Evolutionary conservation across 2,797 vertebrate species (phyloP), one percentile per base, ranked within the genome.

Genomic region (Myotis vivesi): DNA sequence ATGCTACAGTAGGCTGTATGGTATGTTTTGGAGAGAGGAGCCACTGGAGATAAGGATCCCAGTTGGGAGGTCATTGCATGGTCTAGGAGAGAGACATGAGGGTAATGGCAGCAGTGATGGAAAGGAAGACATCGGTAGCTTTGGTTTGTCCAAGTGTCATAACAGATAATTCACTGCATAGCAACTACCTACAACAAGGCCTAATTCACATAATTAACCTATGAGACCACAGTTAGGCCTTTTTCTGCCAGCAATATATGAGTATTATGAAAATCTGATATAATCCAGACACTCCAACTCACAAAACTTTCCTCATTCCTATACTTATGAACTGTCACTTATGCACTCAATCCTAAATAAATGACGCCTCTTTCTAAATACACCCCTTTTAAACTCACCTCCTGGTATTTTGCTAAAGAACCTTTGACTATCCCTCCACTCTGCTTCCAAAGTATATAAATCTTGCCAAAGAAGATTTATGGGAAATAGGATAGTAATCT

Each of bases 361-460:
- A 55, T 57, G 28, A 81, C 9, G 62, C 59, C 41, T 92, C 89
- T 80, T 84, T 84, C 46, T 68, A 91, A 93, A 79, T 72, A 77
- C 7, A 46, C 2, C 16, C 38, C 69, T 81, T 75, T 89, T 44
- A 94, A 94, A 25, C 15, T 6, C 46, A 53, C 59, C 19, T 87
- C 41, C 51, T 92, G 46, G 25, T 44, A 77, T 95, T 89, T 93
- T 38, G 59, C 71, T 55, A 53, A 73, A 89, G 64, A 89, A 80
- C 10, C 17, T 91, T 77, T 55, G 83, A 46, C 41, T 91, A 46
- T 33, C 25, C 6, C 30, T 89, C 17, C 15, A 23, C 19, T 75
- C 81, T 76, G 49, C 64, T 88, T 91, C 79, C 71, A 86, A 86
- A 88, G 62, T 71, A 90, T 86, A 68, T 90, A 92, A 85, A 79